These are phyloP conservation scores for Porites divaricata DNA, from an alignment of 92 coral and sea anemone genomes.

Conservation along the genomic window DNA sequence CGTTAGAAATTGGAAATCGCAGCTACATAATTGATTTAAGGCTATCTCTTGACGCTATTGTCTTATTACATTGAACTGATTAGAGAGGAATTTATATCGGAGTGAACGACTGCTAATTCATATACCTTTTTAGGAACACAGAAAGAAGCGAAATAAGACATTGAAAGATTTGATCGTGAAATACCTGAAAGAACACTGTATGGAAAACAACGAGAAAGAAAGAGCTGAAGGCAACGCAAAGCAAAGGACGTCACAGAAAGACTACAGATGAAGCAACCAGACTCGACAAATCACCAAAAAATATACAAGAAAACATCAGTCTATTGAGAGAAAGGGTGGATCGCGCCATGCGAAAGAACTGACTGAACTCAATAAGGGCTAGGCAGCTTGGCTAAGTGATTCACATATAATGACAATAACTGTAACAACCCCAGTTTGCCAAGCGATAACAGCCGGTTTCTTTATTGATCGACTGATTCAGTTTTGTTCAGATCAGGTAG, in stretches of 20 bases:
- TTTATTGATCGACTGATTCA: too few relatives aligned
- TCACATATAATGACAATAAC: background rate
- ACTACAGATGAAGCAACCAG: background rate
- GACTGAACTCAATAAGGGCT: slow-evolving; percentile 4
- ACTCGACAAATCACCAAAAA: background rate
- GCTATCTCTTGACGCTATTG: too few relatives aligned
- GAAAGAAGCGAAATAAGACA: background rate
- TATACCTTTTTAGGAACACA: too few relatives aligned
- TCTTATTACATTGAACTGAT: too few relatives aligned
- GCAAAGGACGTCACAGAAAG: too few relatives aligned
- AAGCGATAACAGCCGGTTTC: too few relatives aligned
- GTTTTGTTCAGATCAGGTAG: too few relatives aligned
- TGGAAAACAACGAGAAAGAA: background rate
- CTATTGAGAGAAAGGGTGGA: background rate
- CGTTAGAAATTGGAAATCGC: too few relatives aligned
- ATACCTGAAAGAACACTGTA: slow-evolving; percentile 9
- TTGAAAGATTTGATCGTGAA: slow-evolving; percentile 12
- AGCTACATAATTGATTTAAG: too few relatives aligned
- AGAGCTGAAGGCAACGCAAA: too few relatives aligned
- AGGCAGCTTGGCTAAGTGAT: background rate
- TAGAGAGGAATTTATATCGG: background rate
- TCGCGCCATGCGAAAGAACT: slow-evolving; percentile 13
- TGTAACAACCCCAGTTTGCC: too few relatives aligned
- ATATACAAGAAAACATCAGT: slow-evolving; percentile 17
- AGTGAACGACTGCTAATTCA: background rate